These are phyloP conservation scores for Diorhabda elongata DNA, from an alignment of 1,140 invertebrate genomes.

Conservation along the genomic window DNA sequence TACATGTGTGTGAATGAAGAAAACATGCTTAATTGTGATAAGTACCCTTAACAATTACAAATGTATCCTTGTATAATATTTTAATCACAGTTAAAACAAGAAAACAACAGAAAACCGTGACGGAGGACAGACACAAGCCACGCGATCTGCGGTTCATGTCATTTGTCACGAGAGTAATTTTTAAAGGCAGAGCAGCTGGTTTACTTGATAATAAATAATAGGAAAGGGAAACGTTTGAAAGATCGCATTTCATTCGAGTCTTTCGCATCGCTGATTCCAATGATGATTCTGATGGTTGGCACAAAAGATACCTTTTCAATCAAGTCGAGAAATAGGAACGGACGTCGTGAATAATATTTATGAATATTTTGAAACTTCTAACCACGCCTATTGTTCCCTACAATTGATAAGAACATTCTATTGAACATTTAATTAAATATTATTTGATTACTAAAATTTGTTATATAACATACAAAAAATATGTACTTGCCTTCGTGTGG, in stretches of 20 bases:
- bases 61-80: too few species aligned
- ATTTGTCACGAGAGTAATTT: slow-evolving; percentile 32
- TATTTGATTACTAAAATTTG: too few species aligned
- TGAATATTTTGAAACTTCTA: neutral
- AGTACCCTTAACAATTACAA: too few species aligned
- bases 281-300: slow-evolving; percentile 14
- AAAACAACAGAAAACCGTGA: slow-evolving; percentile 17
- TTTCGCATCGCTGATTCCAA: slow-evolving; percentile 31
- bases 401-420: too few species aligned
- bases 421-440: too few species aligned
- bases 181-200: slow-evolving; percentile 27
- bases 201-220: slow-evolving; percentile 36
- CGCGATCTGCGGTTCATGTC: slow-evolving; percentile 24
- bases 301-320: slow-evolving; percentile 34
- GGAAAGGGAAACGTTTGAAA: slow-evolving; percentile 26
- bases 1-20: too few species aligned
- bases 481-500: too few species aligned
- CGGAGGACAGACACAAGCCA: slow-evolving; percentile 21
- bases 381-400: neutral
- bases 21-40: too few species aligned
- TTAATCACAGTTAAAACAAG: slow-evolving; percentile 6
- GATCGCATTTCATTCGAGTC: slow-evolving; percentile 29
- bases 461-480: too few species aligned
- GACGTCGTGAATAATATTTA: slow-evolving; percentile 21
- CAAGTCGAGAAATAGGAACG: slow-evolving; percentile 9